A percentile compares a stretch with the other conserved stretches of the same genome.
phyloP scores from a whole-genome alignment of 2,888 invertebrate species.

The Abrostola tripartita region DNA sequence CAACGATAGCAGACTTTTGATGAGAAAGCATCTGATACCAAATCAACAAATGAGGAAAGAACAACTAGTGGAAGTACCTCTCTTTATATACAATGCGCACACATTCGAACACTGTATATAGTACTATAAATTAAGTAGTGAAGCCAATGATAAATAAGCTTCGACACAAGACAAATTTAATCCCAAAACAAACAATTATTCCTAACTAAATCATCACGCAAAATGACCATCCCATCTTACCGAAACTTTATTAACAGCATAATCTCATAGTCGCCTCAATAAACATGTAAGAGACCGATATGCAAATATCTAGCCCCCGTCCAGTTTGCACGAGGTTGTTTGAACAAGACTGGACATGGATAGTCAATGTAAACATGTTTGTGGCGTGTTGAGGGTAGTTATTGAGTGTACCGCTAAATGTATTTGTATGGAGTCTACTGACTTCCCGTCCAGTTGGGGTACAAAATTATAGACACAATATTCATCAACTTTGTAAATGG shows the following conservation, averaged over 20 bases:
- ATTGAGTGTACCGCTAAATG: constrained; percentile 48
- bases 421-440: constrained; percentile 34
- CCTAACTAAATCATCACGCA: constrained; percentile 32
- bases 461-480: not conserved
- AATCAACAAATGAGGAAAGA: too few species aligned
- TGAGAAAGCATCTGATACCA: too few species aligned
- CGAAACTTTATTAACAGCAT: constrained; percentile 53
- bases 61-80: too few species aligned
- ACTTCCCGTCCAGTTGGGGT: constrained; percentile 23
- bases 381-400: constrained; percentile 46
- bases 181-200: constrained; percentile 25
- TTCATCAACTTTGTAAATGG: too few species aligned
- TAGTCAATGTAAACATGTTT: constrained; percentile 54
- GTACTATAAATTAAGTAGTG: too few species aligned
- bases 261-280: constrained; percentile 57
- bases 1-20: too few species aligned
- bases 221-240: constrained; percentile 50
- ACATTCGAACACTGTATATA: too few species aligned
- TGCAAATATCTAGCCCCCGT: constrained; percentile 59
- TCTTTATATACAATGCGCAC: too few species aligned
- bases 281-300: constrained; percentile 67
- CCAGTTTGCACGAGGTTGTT: constrained; percentile 45
- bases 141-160: too few species aligned
- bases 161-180: constrained; percentile 7
- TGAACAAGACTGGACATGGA: constrained; percentile 54